Conservation (phyloP, 2,113 vertebrate species). For the Nansenia antarctica region DNA sequence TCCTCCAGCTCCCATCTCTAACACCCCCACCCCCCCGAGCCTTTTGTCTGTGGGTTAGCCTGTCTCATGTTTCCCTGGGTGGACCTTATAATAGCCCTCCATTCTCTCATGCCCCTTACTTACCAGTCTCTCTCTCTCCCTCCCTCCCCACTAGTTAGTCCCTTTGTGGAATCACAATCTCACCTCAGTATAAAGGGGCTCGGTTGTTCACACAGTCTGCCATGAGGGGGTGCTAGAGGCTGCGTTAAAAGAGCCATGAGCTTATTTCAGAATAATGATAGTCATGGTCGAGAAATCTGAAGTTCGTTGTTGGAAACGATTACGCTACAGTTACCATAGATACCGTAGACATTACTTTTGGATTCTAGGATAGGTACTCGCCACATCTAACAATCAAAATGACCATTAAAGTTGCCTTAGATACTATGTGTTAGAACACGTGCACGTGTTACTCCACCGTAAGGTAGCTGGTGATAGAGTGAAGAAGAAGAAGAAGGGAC, state of each 20-base stretch:
- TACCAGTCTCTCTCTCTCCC: constrained; percentile 19
- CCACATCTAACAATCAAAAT: too few relatives aligned
- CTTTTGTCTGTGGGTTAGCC: constrained; percentile 8
- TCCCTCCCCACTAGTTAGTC: too few relatives aligned
- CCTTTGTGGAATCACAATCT: not conserved
- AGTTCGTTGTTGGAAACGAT: not conserved
- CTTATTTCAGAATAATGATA: too few relatives aligned
- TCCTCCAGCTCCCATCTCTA: constrained; percentile 53
- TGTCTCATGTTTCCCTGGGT: constrained; percentile 38
- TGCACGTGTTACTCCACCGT: too few relatives aligned
- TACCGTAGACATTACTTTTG: too few relatives aligned
- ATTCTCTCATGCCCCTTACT: constrained; percentile 14
- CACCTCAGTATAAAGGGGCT: not conserved
- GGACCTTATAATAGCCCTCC: too few relatives aligned
- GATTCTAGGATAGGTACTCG: too few relatives aligned
- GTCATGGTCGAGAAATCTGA: not conserved
- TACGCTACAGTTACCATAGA: too few relatives aligned
- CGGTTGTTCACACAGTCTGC: constrained; percentile 2
- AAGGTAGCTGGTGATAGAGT: too few relatives aligned
- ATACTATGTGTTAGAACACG: too few relatives aligned
- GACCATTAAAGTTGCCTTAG: too few relatives aligned
- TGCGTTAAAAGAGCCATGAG: not conserved
- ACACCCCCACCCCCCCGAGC: constrained; percentile 20
- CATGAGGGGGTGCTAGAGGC: constrained; percentile 8
- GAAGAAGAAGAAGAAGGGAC: too few relatives aligned